Percentiles rank a stretch among this genome's conserved stretches.
phyloP scores from a whole-genome alignment of 2,113 vertebrate genomes.

The Tringa solitaria region DNA sequence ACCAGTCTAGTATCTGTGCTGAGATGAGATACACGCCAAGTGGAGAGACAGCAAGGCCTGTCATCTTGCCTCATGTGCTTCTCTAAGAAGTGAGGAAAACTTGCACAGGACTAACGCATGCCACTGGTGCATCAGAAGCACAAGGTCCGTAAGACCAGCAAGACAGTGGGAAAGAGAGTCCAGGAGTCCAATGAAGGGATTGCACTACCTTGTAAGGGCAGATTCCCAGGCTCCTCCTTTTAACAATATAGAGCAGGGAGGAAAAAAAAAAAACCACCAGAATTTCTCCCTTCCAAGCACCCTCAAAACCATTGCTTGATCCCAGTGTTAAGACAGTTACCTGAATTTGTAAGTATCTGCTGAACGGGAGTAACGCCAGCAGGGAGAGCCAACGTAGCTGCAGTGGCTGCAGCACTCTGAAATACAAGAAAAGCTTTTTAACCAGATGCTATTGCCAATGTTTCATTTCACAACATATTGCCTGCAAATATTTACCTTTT shows the following conservation, averaged over 20 bases:
- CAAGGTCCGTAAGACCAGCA: background rate
- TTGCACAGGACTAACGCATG: background rate
- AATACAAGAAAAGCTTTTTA: conserved; percentile 32
- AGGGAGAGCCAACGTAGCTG: conserved; percentile 91
- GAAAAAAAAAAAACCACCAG: background rate
- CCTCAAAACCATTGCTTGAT: background rate
- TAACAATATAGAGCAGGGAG: background rate
- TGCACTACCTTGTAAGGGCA: background rate
- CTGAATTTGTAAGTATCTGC: conserved; percentile 93
- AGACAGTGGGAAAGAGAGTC: background rate
- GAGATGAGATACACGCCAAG: background rate
- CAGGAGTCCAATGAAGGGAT: background rate
- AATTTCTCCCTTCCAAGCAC: background rate
- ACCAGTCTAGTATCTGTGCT: background rate
- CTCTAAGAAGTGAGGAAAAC: background rate
- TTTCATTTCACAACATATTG: background rate
- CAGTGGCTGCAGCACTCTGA: conserved; percentile 97
- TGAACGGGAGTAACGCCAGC: conserved; percentile 92
- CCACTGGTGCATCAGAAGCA: background rate
- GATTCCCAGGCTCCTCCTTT: background rate
- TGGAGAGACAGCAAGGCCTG: background rate
- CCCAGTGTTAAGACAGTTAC: conserved; percentile 63
- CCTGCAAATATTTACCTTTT: background rate
- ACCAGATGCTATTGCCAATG: background rate
- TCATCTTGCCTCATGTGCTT: background rate